These are phyloP conservation scores for Epinotia bilunana DNA, from an alignment of 2,888 invertebrate genomes.

Conservation along the genomic window DNA sequence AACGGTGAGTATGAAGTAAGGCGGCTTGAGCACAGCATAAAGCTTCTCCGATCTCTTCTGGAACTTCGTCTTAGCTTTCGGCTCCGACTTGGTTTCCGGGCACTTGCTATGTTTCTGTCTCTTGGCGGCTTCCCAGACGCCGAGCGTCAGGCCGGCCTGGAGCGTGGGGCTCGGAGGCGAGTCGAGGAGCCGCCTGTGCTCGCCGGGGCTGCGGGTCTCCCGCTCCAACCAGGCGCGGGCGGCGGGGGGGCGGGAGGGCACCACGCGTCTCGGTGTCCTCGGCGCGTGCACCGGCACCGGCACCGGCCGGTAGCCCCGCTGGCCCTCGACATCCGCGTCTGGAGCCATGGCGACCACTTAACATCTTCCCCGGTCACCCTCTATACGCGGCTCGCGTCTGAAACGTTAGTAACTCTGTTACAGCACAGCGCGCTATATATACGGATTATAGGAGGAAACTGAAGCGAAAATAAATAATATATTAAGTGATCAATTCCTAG, in stretches of 20 bases:
- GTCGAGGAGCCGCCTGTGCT: constrained; percentile 64
- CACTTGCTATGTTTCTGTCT: constrained; percentile 56
- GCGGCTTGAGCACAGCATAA: constrained; percentile 67
- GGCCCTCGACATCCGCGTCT: constrained; percentile 35
- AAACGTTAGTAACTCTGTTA: constrained; percentile 6
- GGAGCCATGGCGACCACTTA: constrained; percentile 42
- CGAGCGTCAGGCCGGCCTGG: constrained; percentile 69
- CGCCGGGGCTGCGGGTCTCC: constrained; percentile 68
- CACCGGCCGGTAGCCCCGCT: constrained; percentile 49
- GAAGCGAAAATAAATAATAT: not conserved
- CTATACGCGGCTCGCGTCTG: constrained; percentile 26
- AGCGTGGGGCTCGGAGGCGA: constrained; percentile 53
- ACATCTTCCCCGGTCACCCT: constrained; percentile 30
- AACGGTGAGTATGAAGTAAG: constrained; percentile 75
- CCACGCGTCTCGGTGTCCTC: constrained; percentile 53
- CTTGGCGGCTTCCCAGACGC: constrained; percentile 54
- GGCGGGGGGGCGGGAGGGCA: constrained; percentile 50
- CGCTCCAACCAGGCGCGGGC: constrained; percentile 70
- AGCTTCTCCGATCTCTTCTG: constrained; percentile 70
- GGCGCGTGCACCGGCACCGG: constrained; percentile 57
- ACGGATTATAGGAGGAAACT: constrained; percentile 20
- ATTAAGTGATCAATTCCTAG: constrained; percentile 8
- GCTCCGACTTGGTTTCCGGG: constrained; percentile 51
- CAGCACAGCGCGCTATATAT: constrained; percentile 25
- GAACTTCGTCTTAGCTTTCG: constrained; percentile 62